phyloP scores from a whole-genome alignment of 1,140 invertebrate species.

The Heliconius congener region DNA sequence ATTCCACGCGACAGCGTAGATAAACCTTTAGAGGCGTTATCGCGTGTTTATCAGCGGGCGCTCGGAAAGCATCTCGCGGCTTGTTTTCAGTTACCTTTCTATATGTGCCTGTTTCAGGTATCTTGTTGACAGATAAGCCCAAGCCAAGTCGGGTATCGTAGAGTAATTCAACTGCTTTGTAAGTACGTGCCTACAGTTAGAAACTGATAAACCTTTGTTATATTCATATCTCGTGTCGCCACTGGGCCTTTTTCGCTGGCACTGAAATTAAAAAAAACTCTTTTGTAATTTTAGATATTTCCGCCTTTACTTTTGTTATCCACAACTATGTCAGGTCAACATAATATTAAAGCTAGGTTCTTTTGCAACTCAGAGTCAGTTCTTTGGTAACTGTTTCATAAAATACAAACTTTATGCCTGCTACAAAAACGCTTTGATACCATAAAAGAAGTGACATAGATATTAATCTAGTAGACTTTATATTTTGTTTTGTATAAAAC shows the following conservation, averaged over 20 bases:
- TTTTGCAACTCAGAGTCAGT: not conserved
- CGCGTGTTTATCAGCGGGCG: constrained; percentile 18
- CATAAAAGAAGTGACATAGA: not conserved
- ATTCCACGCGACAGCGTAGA: too few species aligned
- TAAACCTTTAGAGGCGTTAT: not conserved
- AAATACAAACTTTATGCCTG: not conserved
- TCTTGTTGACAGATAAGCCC: constrained; percentile 69
- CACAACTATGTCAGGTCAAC: constrained; percentile 22
- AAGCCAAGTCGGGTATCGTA: constrained; percentile 54
- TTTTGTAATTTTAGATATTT: constrained; percentile 47
- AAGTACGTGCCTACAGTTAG: constrained; percentile 54
- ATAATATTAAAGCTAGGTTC: constrained; percentile 20
- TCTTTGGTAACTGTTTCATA: not conserved
- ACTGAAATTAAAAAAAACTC: not conserved
- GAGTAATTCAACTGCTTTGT: constrained; percentile 59
- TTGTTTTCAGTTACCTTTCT: constrained; percentile 31
- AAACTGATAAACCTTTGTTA: constrained; percentile 68
- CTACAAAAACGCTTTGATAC: not conserved
- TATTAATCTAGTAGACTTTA: not conserved
- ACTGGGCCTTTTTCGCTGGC: constrained; percentile 38
- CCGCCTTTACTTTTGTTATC: constrained; percentile 32
- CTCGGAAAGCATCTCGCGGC: constrained; percentile 20
- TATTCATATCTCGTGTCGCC: constrained; percentile 55
- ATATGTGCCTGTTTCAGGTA: constrained; percentile 51
- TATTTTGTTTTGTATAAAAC: not conserved